Evolutionary conservation across 1,140 invertebrate genomes (phyloP), one percentile per base, ranked within the genome.

Genomic region (Zaprionus ghesquierei): DNA sequence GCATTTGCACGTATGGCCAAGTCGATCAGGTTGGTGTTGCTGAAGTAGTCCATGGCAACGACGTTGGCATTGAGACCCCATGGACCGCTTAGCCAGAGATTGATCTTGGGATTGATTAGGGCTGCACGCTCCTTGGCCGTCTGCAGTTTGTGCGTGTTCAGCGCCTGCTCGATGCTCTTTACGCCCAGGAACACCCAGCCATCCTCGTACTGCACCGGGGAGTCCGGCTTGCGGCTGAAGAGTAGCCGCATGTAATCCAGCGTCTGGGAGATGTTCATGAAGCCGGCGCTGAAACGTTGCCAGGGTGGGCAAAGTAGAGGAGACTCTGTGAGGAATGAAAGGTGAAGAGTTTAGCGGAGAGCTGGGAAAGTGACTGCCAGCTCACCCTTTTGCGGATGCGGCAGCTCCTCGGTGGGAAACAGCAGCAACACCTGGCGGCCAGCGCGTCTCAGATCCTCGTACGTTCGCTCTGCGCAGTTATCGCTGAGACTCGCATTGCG

Each of bases 1-100:
- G 51, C 35, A 75, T 92, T 92, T 0, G 76, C 79, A 55, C 90
- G 70, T 20, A 94, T 92, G 13, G 94, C 93, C n/a, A 94, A 89
- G 65, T 94, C 92, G 18, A 95, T 92, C 2, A 95, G 78, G 77
- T 95, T 93, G n/a, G 93, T 94, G 12, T 94, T 93, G 10, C 94
- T 92, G 69, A 95, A 94, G 78, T 94, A 95, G 69, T 95, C 94
- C 61, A 93, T 92, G 2, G 94, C 92, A 0, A 95, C 92, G 6
- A 95, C 92, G 77, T 94, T 95, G 15, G 94, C 92, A 60, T 92
- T 92, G 3, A 92, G 60, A 81, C 93, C 93, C 92, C 93, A 94
- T 0, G 90, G 80, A 0, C 92, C 89, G n/a, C 74, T 79, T 0
- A 92, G 59, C 87, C 79, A 90, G 29, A 77, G 76, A 22, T 59